Conservation (phyloP, 2,113 vertebrate species). For the Vulpes lagopus region DNA sequence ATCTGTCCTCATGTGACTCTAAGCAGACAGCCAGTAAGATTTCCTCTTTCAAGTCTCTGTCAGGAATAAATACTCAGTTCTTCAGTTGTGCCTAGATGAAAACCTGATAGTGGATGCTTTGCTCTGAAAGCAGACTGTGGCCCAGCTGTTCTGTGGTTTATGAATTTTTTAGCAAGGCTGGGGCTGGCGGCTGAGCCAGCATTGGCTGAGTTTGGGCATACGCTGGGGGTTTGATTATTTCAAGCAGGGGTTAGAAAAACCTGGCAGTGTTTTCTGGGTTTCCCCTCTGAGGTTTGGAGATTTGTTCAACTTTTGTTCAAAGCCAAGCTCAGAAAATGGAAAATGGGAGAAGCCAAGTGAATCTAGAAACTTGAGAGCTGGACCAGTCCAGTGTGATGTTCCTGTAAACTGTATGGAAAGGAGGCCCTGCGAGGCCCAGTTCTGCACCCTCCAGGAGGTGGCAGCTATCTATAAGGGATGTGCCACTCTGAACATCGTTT, state of each 20-base stretch:
- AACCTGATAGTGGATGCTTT: conserved; percentile 75
- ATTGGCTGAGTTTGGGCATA: conserved; percentile 61
- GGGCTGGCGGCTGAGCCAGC: conserved; percentile 60
- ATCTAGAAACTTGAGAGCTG: background rate
- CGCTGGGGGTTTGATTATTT: conserved; percentile 78
- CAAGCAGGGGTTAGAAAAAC: conserved; percentile 79
- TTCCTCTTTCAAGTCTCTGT: conserved; percentile 78
- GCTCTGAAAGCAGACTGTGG: conserved; percentile 78
- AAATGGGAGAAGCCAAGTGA: conserved; percentile 56
- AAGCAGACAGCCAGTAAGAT: conserved; percentile 69
- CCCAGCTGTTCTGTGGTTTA: conserved; percentile 83
- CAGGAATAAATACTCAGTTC: conserved; percentile 72
- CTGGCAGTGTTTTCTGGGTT: conserved; percentile 77
- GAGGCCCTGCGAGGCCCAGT: background rate
- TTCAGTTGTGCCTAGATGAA: conserved; percentile 79
- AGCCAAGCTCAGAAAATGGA: conserved; percentile 73
- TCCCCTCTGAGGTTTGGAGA: conserved; percentile 74
- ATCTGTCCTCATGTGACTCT: conserved; percentile 76
- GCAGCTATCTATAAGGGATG: background rate
- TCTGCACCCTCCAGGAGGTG: background rate
- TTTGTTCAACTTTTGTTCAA: conserved; percentile 77
- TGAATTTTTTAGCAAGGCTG: conserved; percentile 81
- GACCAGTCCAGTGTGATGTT: background rate
- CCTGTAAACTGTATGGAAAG: background rate
- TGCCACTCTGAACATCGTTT: background rate